Evolutionary conservation across 2,888 invertebrate species (phyloP), one percentile per base, ranked within the genome.

Genomic region (Chironomus tentans): DNA sequence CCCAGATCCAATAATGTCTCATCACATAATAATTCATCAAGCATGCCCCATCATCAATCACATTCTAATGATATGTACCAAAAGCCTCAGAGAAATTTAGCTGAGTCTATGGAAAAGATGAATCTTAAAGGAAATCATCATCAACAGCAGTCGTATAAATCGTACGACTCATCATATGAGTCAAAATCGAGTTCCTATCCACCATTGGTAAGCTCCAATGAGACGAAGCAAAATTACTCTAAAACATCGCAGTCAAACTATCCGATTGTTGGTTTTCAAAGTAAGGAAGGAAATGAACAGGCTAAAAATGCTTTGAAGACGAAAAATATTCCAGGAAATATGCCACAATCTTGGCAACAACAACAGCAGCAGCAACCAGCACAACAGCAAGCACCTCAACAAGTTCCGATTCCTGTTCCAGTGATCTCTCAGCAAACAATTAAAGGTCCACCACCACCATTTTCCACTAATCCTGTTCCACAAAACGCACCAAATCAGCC

Each of bases 281-380:
- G 81, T 72, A 84, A 84, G 77, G 83, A 84, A 77, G 81, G 83
- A 2, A 84, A 84, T 78, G 84, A 84, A 69, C 83, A 82, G 77
- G 84, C 84, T 15, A 81, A 84, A 81, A 83, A 81, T 46, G 79
- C 84, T 4, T 78, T 84, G 3, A 84, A 84, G 76, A 83, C 81
- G 71, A 83, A 83, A 77, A 75, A 77, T 72, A 69, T 62, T 68
- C 81, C 80, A 81, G 82, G 18, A 77, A 82, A 38, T 38, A 38
- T 38, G 38, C 38, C 38, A 77, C 78, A 81, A 46, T 83, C 84
- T n/a, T 82, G 70, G 82, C 46, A 82, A 82, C 76, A 77, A 74
- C 62, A 76, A 38, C 74, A 76, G 70, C 77, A 80, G 79, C 78
- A 77, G 48, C 72, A 77, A 76, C 56, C 76, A 50, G 71, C 77